A percentile compares a stretch with the other conserved stretches of the same genome.
Evolutionary conservation across 2,888 invertebrate genomes (phyloP).

Genomic region (Creontiades dilutus): DNA sequence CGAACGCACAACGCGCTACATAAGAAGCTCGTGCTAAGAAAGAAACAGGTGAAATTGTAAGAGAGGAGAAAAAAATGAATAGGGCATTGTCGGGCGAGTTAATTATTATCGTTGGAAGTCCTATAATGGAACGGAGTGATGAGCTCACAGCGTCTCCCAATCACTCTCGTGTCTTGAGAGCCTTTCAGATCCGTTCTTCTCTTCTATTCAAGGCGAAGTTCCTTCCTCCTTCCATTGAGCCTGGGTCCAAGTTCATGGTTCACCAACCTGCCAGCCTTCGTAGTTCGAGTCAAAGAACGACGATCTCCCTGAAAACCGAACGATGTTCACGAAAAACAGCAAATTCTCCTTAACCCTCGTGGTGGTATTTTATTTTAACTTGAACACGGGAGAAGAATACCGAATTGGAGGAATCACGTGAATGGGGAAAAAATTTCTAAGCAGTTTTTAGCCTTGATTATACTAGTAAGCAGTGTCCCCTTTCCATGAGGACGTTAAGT

Average conservation of each 20-base stretch:
- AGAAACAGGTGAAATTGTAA: conserved; percentile 25
- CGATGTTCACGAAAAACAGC: no score
- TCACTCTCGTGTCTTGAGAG: not conserved
- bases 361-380: no score
- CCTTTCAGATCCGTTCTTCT: not conserved
- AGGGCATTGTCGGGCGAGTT: conserved; percentile 47
- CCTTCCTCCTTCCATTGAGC: not conserved
- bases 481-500: no score
- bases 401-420: no score
- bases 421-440: no score
- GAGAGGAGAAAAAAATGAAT: conserved; percentile 39
- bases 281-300: no score
- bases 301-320: no score
- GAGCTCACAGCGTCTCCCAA: not conserved
- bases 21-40: conserved; percentile 5
- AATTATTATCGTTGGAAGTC: conserved; percentile 37
- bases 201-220: not conserved
- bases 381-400: no score
- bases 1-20: no score
- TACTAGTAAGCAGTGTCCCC: no score
- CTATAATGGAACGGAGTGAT: conserved; percentile 2
- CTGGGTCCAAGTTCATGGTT: conserved; percentile 47
- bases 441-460: no score
- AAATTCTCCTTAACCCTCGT: no score
- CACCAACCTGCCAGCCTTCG: conserved; percentile 29